Evolutionary conservation across 2,113 vertebrate species (phyloP).

Genomic region (Trinectes maculatus): DNA sequence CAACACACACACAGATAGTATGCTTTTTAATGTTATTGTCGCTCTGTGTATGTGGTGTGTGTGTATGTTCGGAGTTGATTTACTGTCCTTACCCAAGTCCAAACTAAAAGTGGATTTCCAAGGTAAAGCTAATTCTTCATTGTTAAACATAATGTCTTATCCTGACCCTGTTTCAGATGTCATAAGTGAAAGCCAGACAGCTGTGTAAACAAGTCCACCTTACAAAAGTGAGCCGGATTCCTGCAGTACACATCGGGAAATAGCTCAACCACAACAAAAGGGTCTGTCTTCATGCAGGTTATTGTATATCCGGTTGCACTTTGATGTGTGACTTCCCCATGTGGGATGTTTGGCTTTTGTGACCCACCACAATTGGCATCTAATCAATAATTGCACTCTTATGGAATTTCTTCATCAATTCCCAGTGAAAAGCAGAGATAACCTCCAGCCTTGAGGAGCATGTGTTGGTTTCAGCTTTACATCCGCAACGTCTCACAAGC

Average conservation of each 20-base stretch:
- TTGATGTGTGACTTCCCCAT: conserved; percentile 48
- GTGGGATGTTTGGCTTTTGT: conserved; percentile 55
- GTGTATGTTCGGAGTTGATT: neutral
- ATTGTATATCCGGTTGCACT: conserved; percentile 54
- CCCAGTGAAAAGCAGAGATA: conserved; percentile 60
- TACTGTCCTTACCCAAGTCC: neutral
- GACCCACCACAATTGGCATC: conserved; percentile 46
- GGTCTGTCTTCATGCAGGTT: conserved; percentile 29
- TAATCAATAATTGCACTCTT: conserved; percentile 64
- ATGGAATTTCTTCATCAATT: conserved; percentile 75
- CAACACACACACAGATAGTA: conserved; percentile 18
- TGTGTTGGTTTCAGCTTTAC: neutral
- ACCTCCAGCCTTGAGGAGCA: conserved; percentile 58
- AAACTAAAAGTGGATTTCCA: conserved; percentile 10
- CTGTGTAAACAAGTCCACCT: conserved; percentile 47
- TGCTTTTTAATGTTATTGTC: no score
- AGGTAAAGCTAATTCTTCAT: conserved; percentile 23
- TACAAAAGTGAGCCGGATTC: conserved; percentile 35
- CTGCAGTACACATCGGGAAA: conserved; percentile 21
- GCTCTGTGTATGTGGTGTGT: no score
- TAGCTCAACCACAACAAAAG: conserved; percentile 2
- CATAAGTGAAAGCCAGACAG: conserved; percentile 13
- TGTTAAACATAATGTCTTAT: conserved; percentile 22
- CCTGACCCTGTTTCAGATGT: conserved; percentile 26
- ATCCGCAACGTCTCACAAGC: conserved; percentile 2